phyloP scores from a whole-genome alignment of 2,797 vertebrate genomes.

The Macroramphosus scolopax region DNA sequence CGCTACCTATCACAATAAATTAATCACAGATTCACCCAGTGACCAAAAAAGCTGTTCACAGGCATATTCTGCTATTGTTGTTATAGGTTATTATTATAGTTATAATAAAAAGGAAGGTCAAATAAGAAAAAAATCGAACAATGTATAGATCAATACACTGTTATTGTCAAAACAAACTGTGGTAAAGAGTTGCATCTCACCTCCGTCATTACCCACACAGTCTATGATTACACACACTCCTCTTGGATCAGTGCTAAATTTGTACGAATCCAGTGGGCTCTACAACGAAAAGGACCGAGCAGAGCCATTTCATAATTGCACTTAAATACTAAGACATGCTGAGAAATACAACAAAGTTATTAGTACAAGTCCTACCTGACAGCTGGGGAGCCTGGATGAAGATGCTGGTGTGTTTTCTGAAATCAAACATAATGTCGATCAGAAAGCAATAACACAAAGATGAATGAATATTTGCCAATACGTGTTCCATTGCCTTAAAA shows the following conservation, averaged over 20 bases:
- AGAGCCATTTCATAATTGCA: constrained; percentile 6
- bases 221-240: constrained; percentile 92
- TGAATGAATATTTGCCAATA: too few relatives aligned
- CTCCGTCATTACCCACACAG: constrained; percentile 86
- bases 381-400: constrained; percentile 11
- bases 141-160: too few relatives aligned
- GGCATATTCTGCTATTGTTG: too few relatives aligned
- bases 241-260: constrained; percentile 76
- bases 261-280: constrained; percentile 75
- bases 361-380: constrained; percentile 12
- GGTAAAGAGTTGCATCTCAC: too few relatives aligned
- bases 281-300: constrained; percentile 46
- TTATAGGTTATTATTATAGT: too few relatives aligned
- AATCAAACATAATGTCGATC: not conserved
- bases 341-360: not conserved
- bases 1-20: too few relatives aligned
- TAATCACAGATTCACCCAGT: too few relatives aligned
- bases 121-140: too few relatives aligned
- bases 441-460: not conserved
- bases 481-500: not conserved
- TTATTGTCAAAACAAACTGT: too few relatives aligned
- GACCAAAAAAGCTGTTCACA: too few relatives aligned
- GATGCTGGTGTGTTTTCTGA: constrained; percentile 17
- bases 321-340: not conserved
- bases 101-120: too few relatives aligned